Base-by-base conservation (phyloP, 2,113 vertebrate species). In the Ptychochromis oligacanthus region DNA sequence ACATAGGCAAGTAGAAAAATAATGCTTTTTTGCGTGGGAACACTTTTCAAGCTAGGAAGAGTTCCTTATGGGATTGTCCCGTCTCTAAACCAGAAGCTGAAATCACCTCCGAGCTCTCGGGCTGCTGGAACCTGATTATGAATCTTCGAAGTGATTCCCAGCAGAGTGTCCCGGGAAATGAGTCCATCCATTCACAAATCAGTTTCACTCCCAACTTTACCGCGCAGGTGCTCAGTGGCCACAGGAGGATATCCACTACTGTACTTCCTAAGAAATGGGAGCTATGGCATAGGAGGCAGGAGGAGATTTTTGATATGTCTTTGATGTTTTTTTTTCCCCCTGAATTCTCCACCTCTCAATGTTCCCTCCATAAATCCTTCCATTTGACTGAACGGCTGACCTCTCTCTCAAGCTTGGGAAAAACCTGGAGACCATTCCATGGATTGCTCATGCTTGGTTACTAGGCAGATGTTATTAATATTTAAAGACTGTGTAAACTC, bases 391-490 rank as follows among this genome's bases (percentile, higher is more conserved):
- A 87, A 76, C 31, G 3, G 84, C 65, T 89, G 91, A 90, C 89
- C 82, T 82, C 86, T 67, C 60, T 82, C 82, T 85, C 46, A 18
- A 34, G 38, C 86, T 77, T 61, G 77, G 77, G 56, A 54, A 46
- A 15, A 36, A 70, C 18, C 36, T 10, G 65, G 15, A 22, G 43
- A 86, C 62, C 46, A 60, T 65, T 64, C 78, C 86, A 62, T 15
- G 0, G 83, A 80, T 81, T 75, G 77, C 70, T 75, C 56, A 17
- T 59, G 85, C 87, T 84, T 89, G 82, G 94, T 94, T 94, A 86
- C 95, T 81, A 94, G 93, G 94, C 92, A 95, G 93, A 95, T 84
- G 82, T 88, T 89, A 87, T 96, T 89, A 94, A 95, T 95, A 95
- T 95, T 95, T 95, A 95, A 95, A 91, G 78, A 84, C 43, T 14